phyloP scores from a whole-genome alignment of 2,888 invertebrate species.

The Parochlus steinenii region DNA sequence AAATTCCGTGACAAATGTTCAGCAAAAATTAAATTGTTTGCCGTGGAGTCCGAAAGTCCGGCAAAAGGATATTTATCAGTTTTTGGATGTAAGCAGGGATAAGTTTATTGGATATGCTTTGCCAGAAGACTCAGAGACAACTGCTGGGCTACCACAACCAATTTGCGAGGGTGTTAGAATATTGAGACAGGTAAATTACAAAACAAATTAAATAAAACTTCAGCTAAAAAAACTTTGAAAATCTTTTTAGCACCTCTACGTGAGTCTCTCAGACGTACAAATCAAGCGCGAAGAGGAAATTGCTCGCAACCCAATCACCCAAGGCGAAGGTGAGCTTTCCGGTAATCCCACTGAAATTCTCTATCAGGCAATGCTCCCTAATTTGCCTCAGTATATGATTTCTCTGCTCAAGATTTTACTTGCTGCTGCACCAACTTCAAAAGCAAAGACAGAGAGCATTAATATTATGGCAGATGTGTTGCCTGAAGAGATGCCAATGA shows the following conservation, averaged over 20 bases:
- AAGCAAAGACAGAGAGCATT: slow-evolving; percentile 92
- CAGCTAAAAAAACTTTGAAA: background rate
- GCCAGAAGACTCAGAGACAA: slow-evolving; percentile 67
- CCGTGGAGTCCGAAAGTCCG: slow-evolving; percentile 96
- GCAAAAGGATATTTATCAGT: slow-evolving; percentile 82
- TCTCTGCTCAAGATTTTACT: slow-evolving; percentile 89
- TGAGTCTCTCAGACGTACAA: slow-evolving; percentile 83
- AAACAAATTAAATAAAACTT: slow-evolving; percentile 3
- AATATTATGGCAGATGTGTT: slow-evolving; percentile 96
- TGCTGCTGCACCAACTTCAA: slow-evolving; percentile 98
- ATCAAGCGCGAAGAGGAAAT: slow-evolving; percentile 83
- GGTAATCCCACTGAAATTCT: slow-evolving; percentile 75
- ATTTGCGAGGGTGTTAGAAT: slow-evolving; percentile 93
- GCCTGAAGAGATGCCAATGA: slow-evolving; percentile 95
- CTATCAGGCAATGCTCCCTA: slow-evolving; percentile 88
- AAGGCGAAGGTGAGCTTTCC: slow-evolving; percentile 59
- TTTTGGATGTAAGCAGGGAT: slow-evolving; percentile 74
- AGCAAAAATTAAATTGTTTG: slow-evolving; percentile 33
- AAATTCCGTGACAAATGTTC: slow-evolving; percentile 13
- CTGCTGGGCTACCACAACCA: slow-evolving; percentile 90
- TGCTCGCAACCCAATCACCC: slow-evolving; percentile 77
- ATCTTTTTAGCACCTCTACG: slow-evolving; percentile 67
- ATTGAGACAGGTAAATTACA: slow-evolving; percentile 43
- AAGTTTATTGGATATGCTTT: slow-evolving; percentile 95
- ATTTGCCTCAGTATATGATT: slow-evolving; percentile 95